Evolutionary conservation across 2,888 invertebrate species (phyloP).

Genomic region (Synanthedon vespiformis): DNA sequence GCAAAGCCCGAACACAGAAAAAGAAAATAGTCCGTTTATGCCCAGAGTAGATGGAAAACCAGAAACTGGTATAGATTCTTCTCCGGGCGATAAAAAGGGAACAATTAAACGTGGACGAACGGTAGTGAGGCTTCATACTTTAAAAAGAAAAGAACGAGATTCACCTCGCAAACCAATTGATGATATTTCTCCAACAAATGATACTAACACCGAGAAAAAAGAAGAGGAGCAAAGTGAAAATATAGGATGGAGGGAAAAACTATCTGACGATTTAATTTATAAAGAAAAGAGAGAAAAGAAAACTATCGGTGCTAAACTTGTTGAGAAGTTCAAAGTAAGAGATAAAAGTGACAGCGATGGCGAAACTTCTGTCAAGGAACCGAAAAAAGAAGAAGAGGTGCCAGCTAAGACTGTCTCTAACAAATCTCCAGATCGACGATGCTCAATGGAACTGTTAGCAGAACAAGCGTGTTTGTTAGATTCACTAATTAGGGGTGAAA

Average conservation of each 20-base stretch:
- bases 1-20: slow-evolving; percentile 30
- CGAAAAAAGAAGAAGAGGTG: slow-evolving; percentile 6
- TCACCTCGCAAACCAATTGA: slow-evolving; percentile 49
- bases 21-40: slow-evolving; percentile 51
- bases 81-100: slow-evolving; percentile 51
- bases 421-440: slow-evolving; percentile 56
- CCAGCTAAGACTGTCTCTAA: slow-evolving; percentile 11
- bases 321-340: slow-evolving; percentile 80
- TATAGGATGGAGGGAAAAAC: slow-evolving; percentile 72
- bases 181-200: slow-evolving; percentile 8
- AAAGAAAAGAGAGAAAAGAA: slow-evolving; percentile 71
- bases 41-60: slow-evolving; percentile 59
- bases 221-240: slow-evolving; percentile 10
- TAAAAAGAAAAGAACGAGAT: slow-evolving; percentile 61
- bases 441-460: slow-evolving; percentile 68
- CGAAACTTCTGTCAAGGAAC: slow-evolving; percentile 8
- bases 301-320: slow-evolving; percentile 78
- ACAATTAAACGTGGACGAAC: slow-evolving; percentile 80
- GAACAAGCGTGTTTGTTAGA: slow-evolving; percentile 69
- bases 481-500: slow-evolving; percentile 64
- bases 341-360: slow-evolving; percentile 56
- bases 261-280: slow-evolving; percentile 69
- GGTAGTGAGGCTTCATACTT: slow-evolving; percentile 80
- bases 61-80: slow-evolving; percentile 51
- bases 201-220: slow-evolving; percentile 6